phyloP scores from a whole-genome alignment of 2,113 vertebrate genomes.

The Arenaria interpres region DNA sequence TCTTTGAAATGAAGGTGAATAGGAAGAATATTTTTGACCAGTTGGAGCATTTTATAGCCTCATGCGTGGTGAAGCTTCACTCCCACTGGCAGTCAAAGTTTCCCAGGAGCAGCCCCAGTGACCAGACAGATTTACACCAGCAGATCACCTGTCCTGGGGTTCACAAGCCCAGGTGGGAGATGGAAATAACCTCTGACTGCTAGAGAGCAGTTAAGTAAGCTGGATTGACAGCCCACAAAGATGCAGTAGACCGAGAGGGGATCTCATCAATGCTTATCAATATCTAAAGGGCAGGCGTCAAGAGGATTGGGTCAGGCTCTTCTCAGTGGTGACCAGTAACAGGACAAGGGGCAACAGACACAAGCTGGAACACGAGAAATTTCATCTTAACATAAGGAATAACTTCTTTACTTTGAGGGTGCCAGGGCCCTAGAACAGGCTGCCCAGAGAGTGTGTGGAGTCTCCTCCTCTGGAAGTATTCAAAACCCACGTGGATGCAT shows the following conservation, averaged over 20 bases:
- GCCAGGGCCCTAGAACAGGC: not conserved
- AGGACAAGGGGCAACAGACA: not conserved
- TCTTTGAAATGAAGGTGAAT: not conserved
- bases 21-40: not conserved
- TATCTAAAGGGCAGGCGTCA: not conserved
- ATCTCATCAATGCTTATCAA: not conserved
- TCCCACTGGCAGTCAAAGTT: not conserved
- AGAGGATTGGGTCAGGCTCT: not conserved
- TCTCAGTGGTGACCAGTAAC: not conserved
- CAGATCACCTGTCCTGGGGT: accelerated
- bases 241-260: not conserved
- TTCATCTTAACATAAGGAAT: not conserved
- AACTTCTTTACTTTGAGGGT: not conserved
- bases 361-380: not conserved
- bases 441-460: not conserved
- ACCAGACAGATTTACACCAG: not conserved
- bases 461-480: not conserved
- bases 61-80: not conserved
- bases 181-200: not conserved
- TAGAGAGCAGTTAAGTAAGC: not conserved
- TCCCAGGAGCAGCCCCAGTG: not conserved
- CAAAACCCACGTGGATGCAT: not conserved
- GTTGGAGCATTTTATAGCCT: not conserved
- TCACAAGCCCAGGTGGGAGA: not conserved
- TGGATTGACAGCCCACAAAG: not conserved